These are phyloP conservation scores for Epinephelus moara DNA, from an alignment of 2,113 vertebrate species.

Conservation along the genomic window DNA sequence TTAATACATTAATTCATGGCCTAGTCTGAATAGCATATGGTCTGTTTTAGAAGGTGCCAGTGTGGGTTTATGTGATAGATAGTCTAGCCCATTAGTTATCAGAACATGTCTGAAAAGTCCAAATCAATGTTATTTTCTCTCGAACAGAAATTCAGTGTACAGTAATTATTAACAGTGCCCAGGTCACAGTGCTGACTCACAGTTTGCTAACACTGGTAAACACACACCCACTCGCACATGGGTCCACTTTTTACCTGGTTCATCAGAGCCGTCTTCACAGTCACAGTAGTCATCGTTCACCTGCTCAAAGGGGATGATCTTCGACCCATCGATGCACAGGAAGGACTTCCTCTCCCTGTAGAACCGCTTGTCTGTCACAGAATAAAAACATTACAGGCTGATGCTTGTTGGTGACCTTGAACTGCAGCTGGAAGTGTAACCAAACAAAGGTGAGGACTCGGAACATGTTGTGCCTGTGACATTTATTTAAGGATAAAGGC, in stretches of 20 bases:
- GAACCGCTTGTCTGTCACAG: constrained; percentile 78
- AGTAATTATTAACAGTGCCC: background rate
- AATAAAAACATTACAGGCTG: constrained; percentile 10
- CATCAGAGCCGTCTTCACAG: constrained; percentile 90
- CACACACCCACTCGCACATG: background rate
- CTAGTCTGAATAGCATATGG: background rate
- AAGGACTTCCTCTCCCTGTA: constrained; percentile 82
- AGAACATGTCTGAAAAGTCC: background rate
- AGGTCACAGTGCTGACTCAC: background rate
- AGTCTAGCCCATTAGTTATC: too few species aligned
- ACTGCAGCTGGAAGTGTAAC: background rate
- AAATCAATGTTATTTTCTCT: background rate
- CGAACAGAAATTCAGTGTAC: background rate
- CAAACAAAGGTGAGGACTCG: background rate
- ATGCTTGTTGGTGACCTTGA: background rate
- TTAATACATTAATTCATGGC: background rate
- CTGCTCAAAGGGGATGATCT: constrained; percentile 80
- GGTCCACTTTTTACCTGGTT: constrained; percentile 84
- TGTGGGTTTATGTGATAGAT: too few species aligned
- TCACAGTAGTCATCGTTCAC: constrained; percentile 94
- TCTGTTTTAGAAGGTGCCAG: too few species aligned
- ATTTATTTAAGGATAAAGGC: background rate
- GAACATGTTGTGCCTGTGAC: background rate
- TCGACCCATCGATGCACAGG: constrained; percentile 81
- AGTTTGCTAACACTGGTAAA: background rate